A percentile compares a stretch with the other conserved stretches of the same genome.
Conservation (phyloP, 2,888 invertebrate genomes). For the Flexamia atlantica region DNA sequence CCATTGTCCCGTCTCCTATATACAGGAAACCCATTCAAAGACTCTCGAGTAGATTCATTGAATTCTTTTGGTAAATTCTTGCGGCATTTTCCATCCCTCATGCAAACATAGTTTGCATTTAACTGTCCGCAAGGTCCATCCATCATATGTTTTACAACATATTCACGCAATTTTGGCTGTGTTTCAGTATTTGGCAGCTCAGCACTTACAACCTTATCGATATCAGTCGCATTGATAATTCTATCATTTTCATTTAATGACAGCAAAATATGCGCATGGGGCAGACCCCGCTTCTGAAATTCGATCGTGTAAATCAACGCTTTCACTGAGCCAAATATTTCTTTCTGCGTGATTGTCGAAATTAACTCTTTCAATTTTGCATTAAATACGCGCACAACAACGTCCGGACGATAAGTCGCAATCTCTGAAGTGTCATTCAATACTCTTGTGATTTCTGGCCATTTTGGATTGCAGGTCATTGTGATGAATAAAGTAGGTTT, state of each 20-base stretch:
- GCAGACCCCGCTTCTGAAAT: constrained; percentile 11
- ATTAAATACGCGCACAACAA: constrained; percentile 26
- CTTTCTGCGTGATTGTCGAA: neutral
- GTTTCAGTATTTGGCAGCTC: constrained; percentile 12
- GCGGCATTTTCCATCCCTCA: constrained; percentile 27
- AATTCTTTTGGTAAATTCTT: constrained; percentile 30
- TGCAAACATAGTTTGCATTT: constrained; percentile 36
- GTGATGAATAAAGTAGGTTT: constrained; percentile 41
- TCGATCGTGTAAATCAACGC: constrained; percentile 39
- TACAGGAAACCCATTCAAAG: constrained; percentile 14
- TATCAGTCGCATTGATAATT: neutral
- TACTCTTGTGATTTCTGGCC: constrained; percentile 16
- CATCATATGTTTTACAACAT: constrained; percentile 50
- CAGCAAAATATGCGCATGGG: constrained; percentile 33
- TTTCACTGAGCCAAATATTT: constrained; percentile 32
- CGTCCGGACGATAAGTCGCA: constrained; percentile 33
- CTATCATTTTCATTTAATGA: neutral
- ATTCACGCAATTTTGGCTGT: constrained; percentile 37
- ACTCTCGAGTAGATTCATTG: constrained; percentile 26
- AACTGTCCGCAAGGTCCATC: constrained; percentile 4
- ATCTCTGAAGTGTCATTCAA: neutral
- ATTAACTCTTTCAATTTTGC: constrained; percentile 29
- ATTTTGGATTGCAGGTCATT: constrained; percentile 38
- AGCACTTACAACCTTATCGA: constrained; percentile 23
- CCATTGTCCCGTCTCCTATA: constrained; percentile 22